A percentile compares a stretch with the other conserved stretches of the same genome.
phyloP scores from a whole-genome alignment of 2,888 invertebrate species.

The Drosophila paracracens region DNA sequence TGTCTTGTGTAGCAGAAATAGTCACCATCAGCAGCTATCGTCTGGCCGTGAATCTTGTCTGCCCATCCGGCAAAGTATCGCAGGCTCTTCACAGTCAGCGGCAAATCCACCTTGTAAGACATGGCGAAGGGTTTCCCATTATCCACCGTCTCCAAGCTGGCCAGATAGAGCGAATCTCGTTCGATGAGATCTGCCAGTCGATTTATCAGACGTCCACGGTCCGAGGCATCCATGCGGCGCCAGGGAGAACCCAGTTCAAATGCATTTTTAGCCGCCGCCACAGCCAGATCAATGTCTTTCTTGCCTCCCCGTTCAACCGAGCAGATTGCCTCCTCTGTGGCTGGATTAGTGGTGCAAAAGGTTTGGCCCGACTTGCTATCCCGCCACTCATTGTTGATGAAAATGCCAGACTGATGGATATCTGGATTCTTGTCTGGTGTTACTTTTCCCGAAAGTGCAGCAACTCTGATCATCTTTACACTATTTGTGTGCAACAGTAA shows the following conservation, averaged over 20 bases:
- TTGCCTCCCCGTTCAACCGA: constrained; percentile 91
- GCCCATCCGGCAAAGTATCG: constrained; percentile 97
- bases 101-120: constrained; percentile 89
- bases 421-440: neutral
- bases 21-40: constrained; percentile 92
- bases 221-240: constrained; percentile 94
- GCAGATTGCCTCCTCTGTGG: constrained; percentile 91
- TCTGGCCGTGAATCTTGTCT: constrained; percentile 93
- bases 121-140: constrained; percentile 95
- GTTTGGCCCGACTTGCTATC: constrained; percentile 94
- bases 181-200: constrained; percentile 93
- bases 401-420: constrained; percentile 81
- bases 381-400: constrained; percentile 98
- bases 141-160: constrained; percentile 96
- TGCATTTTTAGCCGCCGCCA: constrained; percentile 91
- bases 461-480: neutral
- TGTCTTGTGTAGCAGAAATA: constrained; percentile 93
- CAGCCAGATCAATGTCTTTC: constrained; percentile 91
- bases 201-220: constrained; percentile 91
- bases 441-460: neutral
- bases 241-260: constrained; percentile 91
- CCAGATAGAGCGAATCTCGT: constrained; percentile 90
- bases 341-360: constrained; percentile 93
- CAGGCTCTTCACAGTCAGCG: constrained; percentile 87
- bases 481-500: neutral